A percentile compares a stretch with the other conserved stretches of the same genome.
These are phyloP conservation scores for Phrynosoma platyrhinos DNA, from an alignment of 2,113 vertebrate species.

Conservation along the genomic window DNA sequence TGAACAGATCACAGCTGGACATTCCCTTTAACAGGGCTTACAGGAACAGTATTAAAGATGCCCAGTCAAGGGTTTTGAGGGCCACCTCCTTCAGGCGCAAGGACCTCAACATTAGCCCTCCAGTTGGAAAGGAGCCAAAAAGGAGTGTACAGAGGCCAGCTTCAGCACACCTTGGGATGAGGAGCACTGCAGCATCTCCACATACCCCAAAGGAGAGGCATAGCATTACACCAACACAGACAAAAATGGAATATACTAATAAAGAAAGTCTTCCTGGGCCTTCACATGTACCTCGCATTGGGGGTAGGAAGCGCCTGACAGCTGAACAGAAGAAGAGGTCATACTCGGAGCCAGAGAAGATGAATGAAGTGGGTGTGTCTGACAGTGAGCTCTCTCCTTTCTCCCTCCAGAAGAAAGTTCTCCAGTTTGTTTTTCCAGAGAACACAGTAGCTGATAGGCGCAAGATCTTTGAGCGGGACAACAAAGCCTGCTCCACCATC, in stretches of 20 bases:
- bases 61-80: slow-evolving; percentile 87
- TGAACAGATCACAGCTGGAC: slow-evolving; percentile 74
- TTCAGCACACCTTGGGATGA: slow-evolving; percentile 77
- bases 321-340: slow-evolving; percentile 92
- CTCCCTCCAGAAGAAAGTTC: slow-evolving; percentile 71
- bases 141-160: slow-evolving; percentile 72
- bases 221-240: slow-evolving; percentile 78
- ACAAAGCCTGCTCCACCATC: slow-evolving; percentile 71
- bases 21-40: slow-evolving; percentile 82
- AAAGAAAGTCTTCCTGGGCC: slow-evolving; percentile 41
- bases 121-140: slow-evolving; percentile 59
- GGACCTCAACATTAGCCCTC: slow-evolving; percentile 79
- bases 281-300: slow-evolving; percentile 76
- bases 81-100: slow-evolving; percentile 89
- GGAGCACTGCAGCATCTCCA: slow-evolving; percentile 67
- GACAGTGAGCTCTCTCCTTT: slow-evolving; percentile 70
- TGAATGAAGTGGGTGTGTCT: slow-evolving; percentile 90
- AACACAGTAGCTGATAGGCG: slow-evolving; percentile 87
- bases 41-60: slow-evolving; percentile 90
- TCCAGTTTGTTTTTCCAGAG: slow-evolving; percentile 77
- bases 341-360: slow-evolving; percentile 94
- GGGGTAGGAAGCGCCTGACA: slow-evolving; percentile 87
- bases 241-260: slow-evolving; percentile 53
- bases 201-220: slow-evolving; percentile 90
- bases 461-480: slow-evolving; percentile 87